These are phyloP conservation scores for Pseudomyrmex dendroicus DNA, from an alignment of 1,140 invertebrate species.

Conservation along the genomic window DNA sequence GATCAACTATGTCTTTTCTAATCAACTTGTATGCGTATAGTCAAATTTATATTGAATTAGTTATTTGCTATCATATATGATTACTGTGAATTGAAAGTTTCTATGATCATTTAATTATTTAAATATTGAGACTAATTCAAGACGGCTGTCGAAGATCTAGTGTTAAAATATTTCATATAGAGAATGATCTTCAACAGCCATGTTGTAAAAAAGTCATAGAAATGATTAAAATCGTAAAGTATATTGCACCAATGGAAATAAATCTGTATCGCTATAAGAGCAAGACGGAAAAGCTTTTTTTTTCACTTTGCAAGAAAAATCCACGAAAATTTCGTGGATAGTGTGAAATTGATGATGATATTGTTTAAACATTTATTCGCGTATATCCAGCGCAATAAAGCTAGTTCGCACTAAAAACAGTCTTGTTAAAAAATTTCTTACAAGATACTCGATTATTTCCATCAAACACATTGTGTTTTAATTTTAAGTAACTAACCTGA, in stretches of 20 bases:
- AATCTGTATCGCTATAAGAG: background rate
- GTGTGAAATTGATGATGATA: background rate
- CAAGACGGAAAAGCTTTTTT: background rate
- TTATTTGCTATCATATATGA: no score
- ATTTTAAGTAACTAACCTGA: constrained; percentile 37
- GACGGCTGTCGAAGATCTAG: constrained; percentile 67
- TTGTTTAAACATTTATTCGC: background rate
- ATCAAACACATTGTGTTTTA: background rate
- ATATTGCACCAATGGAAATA: constrained; percentile 23
- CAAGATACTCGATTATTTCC: constrained; percentile 10
- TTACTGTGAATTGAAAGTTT: no score
- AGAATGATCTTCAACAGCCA: constrained; percentile 63
- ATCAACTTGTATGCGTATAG: no score
- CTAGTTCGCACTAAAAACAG: background rate
- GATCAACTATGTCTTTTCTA: no score
- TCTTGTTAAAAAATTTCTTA: constrained; percentile 5
- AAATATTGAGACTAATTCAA: constrained; percentile 42
- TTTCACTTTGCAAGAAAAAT: background rate
- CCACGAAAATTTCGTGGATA: no score
- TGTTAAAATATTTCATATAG: background rate
- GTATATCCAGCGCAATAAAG: background rate
- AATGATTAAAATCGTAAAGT: constrained; percentile 10
- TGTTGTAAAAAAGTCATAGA: constrained; percentile 44
- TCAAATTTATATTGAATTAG: no score
- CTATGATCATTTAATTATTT: no score